Base-by-base conservation (phyloP, 2,888 invertebrate species). In the Caenorhabditis imperialis region DNA sequence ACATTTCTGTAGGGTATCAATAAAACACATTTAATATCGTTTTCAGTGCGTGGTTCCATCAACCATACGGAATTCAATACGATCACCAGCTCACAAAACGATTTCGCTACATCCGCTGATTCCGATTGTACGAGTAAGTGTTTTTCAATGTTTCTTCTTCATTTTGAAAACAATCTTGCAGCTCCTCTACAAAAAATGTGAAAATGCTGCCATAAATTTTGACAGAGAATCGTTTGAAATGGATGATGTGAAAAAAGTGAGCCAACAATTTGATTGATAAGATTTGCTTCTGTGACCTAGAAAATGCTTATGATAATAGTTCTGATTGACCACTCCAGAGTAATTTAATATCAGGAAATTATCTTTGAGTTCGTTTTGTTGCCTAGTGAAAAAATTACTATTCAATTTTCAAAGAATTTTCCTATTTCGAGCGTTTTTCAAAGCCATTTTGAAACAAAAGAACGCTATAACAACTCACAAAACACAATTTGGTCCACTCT, bases 71-170 rank as follows among this genome's bases (percentile, higher is more conserved):
- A 47, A 7, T 16, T 22, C 35, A 1, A 55, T 25, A 20, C 55
- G 42, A 20, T 38, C 54, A 1, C 23, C 18, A 14, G 16, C 18
- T 8, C 33, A 3, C 3, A 53, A 50, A 16, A 70, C 61, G 40
- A 75, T 78, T 8, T 3, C 50, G 6, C 16, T 35, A 16, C 78
- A 79, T 55, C 78, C 76, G 12, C 50, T 79, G 7, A 62, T 76
- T 61, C 71, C 78, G 14, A 53, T 76, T 10, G 74, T 76, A 2
- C 44, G 71, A 40, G 72, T 76, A 23, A 22, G 55, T 25, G n/a
- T n/a, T n/a, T n/a, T n/a, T n/a, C n/a, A n/a, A n/a, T n/a, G n/a
- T n/a, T n/a, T n/a, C 35, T 18, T 5, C 16, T 40, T 10, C 10
- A 37, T 8, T 4, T 37, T 37, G 16, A 37, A 10, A 27, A 18